phyloP scores from a whole-genome alignment of 2,888 invertebrate species.

The Oxycera nigricornis region DNA sequence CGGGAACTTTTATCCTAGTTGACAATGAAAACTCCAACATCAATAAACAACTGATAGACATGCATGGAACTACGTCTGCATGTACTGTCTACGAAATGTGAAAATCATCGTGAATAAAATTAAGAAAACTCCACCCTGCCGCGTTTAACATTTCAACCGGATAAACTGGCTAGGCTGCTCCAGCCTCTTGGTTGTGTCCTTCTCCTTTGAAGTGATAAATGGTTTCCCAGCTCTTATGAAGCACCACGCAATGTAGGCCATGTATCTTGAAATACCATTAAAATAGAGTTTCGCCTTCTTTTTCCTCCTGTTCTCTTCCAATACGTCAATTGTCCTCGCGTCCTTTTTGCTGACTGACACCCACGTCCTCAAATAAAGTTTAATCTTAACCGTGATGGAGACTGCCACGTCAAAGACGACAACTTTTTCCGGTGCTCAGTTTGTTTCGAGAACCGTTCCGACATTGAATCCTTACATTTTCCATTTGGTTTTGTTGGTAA shows the following conservation, averaged over 20 bases:
- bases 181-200: too few relatives aligned
- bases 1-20: neutral
- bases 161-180: too few relatives aligned
- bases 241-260: neutral
- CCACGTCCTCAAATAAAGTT: neutral
- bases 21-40: neutral
- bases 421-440: neutral
- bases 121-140: too few relatives aligned
- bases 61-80: too few relatives aligned
- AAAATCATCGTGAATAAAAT: neutral
- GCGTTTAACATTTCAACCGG: too few relatives aligned
- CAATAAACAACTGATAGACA: too few relatives aligned
- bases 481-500: neutral
- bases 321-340: neutral
- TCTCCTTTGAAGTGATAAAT: neutral
- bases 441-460: neutral
- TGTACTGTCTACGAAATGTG: too few relatives aligned
- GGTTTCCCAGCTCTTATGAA: neutral
- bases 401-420: neutral
- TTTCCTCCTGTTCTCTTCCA: neutral
- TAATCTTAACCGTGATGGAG: neutral
- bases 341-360: neutral
- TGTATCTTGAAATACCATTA: neutral
- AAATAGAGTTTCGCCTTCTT: neutral
- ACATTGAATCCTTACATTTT: neutral